Percentiles rank a stretch among this genome's conserved stretches.
phyloP scores from a whole-genome alignment of 2,113 vertebrate species.

The Tupaia tana region DNA sequence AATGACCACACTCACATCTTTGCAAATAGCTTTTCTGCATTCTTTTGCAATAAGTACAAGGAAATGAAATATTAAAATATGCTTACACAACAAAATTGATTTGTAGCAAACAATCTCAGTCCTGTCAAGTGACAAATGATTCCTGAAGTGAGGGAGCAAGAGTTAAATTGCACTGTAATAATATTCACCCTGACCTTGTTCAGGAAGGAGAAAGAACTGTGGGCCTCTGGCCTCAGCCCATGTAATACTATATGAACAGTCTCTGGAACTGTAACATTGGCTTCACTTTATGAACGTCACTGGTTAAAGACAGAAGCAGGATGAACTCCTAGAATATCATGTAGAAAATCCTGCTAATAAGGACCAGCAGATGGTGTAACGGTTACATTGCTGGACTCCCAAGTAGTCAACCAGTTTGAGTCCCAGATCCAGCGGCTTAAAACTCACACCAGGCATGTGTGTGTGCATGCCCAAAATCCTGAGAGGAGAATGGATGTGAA shows the following conservation, averaged over 20 bases:
- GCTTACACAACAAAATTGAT: not conserved
- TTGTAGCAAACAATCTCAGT: not conserved
- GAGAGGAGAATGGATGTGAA: too few relatives aligned
- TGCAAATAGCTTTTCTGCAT: not conserved
- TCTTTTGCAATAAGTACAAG: conserved; percentile 28
- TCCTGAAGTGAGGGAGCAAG: conserved; percentile 28
- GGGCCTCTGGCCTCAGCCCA: not conserved
- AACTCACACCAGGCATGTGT: too few relatives aligned
- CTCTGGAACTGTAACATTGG: not conserved
- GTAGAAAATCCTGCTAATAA: not conserved
- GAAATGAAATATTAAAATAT: conserved; percentile 2
- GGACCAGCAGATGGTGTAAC: too few relatives aligned
- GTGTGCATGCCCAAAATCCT: too few relatives aligned
- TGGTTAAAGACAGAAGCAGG: conserved; percentile 36
- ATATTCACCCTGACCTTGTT: conserved; percentile 31
- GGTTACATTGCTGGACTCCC: too few relatives aligned
- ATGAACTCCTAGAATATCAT: not conserved
- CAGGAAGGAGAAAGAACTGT: not conserved
- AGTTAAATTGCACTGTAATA: not conserved
- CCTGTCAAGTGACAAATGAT: not conserved
- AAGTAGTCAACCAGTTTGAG: too few relatives aligned
- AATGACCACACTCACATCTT: not conserved
- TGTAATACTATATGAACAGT: conserved; percentile 29
- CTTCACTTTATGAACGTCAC: conserved; percentile 60
- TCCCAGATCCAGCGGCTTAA: too few relatives aligned